Percentiles rank a stretch among this genome's conserved stretches.
These are phyloP conservation scores for Antheraea assamensis DNA, from an alignment of 2,888 invertebrate species.

Conservation along the genomic window DNA sequence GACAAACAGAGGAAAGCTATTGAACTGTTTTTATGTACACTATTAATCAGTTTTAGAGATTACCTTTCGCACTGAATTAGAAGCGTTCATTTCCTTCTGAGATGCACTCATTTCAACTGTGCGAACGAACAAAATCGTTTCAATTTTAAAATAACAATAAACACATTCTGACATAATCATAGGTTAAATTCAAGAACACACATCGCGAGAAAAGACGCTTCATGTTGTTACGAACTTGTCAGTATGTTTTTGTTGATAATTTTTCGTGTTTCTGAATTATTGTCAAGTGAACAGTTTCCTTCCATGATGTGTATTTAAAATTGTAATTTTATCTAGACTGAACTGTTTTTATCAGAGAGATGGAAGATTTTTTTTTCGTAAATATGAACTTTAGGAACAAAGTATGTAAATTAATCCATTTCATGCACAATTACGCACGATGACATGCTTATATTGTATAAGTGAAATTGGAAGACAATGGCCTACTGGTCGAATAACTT, in stretches of 20 bases:
- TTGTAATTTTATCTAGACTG: not conserved
- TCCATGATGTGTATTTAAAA: not conserved
- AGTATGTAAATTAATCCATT: not conserved
- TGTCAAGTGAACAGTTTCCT: not conserved
- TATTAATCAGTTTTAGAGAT: too few species aligned
- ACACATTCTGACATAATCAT: not conserved
- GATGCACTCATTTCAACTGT: too few species aligned
- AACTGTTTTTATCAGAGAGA: not conserved
- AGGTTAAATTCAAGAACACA: not conserved
- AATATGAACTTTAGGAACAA: not conserved
- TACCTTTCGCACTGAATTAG: too few species aligned
- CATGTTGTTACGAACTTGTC: not conserved
- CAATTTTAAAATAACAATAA: not conserved
- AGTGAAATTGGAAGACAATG: not conserved
- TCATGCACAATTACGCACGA: not conserved
- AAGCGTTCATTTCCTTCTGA: too few species aligned
- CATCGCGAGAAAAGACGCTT: not conserved
- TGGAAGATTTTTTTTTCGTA: not conserved
- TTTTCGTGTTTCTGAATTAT: not conserved
- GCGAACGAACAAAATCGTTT: too few species aligned
- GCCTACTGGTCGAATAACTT: not conserved
- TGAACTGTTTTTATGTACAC: too few species aligned
- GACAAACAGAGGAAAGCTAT: too few species aligned
- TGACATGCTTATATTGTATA: not conserved
- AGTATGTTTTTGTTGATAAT: not conserved